Evolutionary conservation across 2,797 vertebrate genomes (phyloP).

Genomic region (Florisuga fusca): DNA sequence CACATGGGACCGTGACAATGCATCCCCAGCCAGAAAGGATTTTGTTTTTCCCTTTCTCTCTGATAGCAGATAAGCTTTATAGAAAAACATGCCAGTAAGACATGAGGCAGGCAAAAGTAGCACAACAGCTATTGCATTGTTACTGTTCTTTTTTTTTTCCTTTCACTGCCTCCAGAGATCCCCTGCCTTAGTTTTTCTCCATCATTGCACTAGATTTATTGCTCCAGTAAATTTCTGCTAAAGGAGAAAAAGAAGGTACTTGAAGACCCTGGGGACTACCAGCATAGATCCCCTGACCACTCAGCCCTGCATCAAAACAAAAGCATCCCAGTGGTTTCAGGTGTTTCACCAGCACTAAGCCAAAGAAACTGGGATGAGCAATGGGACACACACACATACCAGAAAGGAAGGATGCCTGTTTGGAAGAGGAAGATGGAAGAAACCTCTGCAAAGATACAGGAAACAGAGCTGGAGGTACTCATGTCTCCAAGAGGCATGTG

Average conservation of each 20-base stretch:
- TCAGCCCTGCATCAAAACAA: constrained; percentile 52
- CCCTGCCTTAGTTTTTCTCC: constrained; percentile 75
- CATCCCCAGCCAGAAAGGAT: neutral
- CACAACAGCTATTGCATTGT: neutral
- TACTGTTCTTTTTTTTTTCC: constrained; percentile 35
- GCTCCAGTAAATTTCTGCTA: constrained; percentile 74
- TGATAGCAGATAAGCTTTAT: neutral
- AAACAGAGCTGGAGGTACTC: neutral
- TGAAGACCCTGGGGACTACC: constrained; percentile 29
- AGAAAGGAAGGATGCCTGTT: neutral
- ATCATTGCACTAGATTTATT: constrained; percentile 76
- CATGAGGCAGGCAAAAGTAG: constrained; percentile 32
- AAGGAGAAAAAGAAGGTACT: constrained; percentile 51
- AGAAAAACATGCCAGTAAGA: constrained; percentile 7
- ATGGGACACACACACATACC: neutral
- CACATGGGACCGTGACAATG: neutral
- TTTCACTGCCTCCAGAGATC: constrained; percentile 60
- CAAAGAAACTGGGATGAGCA: constrained; percentile 4
- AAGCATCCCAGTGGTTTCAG: constrained; percentile 63
- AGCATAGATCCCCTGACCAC: constrained; percentile 58
- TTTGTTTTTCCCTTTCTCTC: neutral
- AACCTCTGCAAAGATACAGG: constrained; percentile 5
- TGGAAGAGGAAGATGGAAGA: constrained; percentile 8
- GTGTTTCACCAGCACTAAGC: constrained; percentile 62
- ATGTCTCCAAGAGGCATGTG: neutral